A percentile compares a stretch with the other conserved stretches of the same genome.
Conservation (phyloP, 2,797 vertebrate species). For the Aviceda cuculoides region DNA sequence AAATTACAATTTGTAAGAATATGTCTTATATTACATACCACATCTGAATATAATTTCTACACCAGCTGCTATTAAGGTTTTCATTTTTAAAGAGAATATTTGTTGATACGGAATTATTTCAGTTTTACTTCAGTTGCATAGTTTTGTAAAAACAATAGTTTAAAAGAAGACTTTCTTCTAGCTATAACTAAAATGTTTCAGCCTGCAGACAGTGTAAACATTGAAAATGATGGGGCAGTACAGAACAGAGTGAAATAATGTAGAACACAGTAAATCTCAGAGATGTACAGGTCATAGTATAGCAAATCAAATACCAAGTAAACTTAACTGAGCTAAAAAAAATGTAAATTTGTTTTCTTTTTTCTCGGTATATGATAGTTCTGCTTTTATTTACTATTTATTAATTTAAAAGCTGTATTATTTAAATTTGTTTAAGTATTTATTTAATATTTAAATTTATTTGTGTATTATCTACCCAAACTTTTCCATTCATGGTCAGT, state of each 20-base stretch:
- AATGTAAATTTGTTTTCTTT: neutral
- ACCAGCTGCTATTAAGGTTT: neutral
- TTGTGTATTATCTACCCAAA: neutral
- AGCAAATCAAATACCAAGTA: neutral
- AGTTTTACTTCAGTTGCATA: neutral
- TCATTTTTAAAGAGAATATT: neutral
- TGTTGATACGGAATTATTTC: neutral
- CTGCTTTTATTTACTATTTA: neutral
- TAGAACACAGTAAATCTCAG: neutral
- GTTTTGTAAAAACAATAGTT: neutral
- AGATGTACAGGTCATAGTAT: neutral
- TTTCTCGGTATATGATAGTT: neutral
- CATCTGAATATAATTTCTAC: neutral
- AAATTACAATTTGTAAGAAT: neutral
- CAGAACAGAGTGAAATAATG: neutral
- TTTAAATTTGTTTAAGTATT: neutral
- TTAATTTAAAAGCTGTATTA: neutral
- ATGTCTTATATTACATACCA: neutral
- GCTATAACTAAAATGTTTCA: neutral
- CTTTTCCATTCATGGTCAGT: neutral
- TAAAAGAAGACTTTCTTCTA: neutral
- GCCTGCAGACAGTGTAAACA: neutral
- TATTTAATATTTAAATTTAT: neutral
- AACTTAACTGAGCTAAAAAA: neutral
- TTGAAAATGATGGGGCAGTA: neutral